Conservation (phyloP, 2,888 invertebrate species). For the Allolobophora icterica region DNA sequence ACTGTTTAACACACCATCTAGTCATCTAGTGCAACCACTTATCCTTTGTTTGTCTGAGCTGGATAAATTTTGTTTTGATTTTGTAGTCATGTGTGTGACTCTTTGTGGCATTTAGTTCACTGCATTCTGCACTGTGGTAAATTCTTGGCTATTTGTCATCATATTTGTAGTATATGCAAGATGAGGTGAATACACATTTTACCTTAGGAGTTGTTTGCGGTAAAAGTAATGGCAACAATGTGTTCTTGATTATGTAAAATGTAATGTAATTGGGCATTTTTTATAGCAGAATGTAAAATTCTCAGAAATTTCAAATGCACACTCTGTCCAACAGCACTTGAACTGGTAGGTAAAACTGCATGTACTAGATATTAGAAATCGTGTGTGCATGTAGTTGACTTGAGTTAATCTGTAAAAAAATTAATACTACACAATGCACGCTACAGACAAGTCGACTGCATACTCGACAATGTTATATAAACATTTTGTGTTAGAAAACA, state of each 20-base stretch:
- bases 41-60: neutral
- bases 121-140: neutral
- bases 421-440: no score
- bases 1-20: neutral
- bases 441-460: no score
- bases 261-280: neutral
- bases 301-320: no score
- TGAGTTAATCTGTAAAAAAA: no score
- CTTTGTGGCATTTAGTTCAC: neutral
- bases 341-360: no score
- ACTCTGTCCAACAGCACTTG: no score
- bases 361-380: no score
- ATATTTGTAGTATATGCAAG: neutral
- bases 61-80: neutral
- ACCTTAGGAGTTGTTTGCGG: neutral
- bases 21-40: neutral
- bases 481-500: no score
- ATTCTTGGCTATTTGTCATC: neutral
- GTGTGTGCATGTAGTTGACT: no score
- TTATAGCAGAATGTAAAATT: no score
- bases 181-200: neutral
- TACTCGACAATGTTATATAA: no score
- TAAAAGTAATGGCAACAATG: neutral
- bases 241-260: neutral
- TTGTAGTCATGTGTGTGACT: neutral